Evolutionary conservation across 2,888 invertebrate species (phyloP), one percentile per base, ranked within the genome.

Genomic region (Amphimallon solstitiale): DNA sequence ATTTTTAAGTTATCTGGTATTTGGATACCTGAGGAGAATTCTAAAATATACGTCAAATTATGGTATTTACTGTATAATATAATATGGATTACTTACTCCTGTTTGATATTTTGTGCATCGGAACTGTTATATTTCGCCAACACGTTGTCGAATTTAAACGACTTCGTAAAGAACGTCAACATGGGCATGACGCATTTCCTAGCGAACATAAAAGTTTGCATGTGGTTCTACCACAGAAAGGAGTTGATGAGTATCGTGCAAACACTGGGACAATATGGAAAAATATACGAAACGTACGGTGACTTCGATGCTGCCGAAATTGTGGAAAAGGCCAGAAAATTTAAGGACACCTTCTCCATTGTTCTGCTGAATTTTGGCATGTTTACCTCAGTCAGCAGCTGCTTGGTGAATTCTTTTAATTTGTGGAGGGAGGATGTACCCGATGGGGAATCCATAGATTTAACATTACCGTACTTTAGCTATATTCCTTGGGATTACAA

Each of bases 401-500:
- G 70, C 46, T 19, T 70, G 34, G 37, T 63, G 12, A 62, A 67
- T 4, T 56, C 46, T 21, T 40, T 12, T 2, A 40, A 12, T 7
- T 21, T 40, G 9, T 14, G 40, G 23, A 29, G 37, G 15, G 21
- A 10, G 12, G 34, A 63, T 15, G 17, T 63, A 19, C 21, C 37
- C 12, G 34, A 46, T 12, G 38, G 21, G 5, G 45, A 38, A 48
- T 6, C 40, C 9, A 43, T 52, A 15, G 29, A 38, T 17, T 35
- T 49, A 12, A 69, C 63, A 34, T 61, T 72, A 45, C 72, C 72
- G 15, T 73, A 72, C 60, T 66, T 66, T 29, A 72, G 73, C 48
- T 72, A 65, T 61, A 70, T 74, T 21, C 74, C 74, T 9, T 74
- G 73, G 51, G 46, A 70, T 29, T 72, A 73, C 43, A 65, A 45